Percentiles rank a stretch among this genome's conserved stretches.
Conservation (phyloP, 2,113 vertebrate genomes). For the Columba livia region DNA sequence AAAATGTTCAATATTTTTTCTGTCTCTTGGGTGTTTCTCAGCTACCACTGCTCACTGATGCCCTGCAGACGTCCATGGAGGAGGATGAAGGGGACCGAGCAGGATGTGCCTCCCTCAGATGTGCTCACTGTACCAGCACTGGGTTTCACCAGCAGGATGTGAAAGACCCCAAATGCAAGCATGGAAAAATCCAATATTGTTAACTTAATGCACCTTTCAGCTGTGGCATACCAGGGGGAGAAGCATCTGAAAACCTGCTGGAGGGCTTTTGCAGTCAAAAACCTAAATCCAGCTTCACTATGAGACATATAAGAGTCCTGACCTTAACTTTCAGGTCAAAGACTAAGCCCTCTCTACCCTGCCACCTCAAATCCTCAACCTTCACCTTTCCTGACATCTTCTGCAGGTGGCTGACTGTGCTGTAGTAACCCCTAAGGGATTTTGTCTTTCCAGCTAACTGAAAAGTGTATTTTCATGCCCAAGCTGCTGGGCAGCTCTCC, state of each 20-base stretch:
- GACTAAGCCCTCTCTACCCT: neutral
- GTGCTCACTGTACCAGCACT: neutral
- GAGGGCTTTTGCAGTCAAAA: neutral
- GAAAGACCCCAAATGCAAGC: neutral
- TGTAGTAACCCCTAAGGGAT: neutral
- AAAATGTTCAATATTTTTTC: neutral
- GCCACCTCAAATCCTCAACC: neutral
- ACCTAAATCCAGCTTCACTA: neutral
- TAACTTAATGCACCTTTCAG: neutral
- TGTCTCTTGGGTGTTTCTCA: neutral
- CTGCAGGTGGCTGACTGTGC: neutral
- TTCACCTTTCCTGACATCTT: neutral
- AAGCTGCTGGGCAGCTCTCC: neutral
- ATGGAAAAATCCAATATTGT: fast-evolving
- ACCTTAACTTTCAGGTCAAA: neutral
- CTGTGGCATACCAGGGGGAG: fast-evolving
- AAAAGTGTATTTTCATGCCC: neutral
- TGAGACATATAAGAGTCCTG: neutral
- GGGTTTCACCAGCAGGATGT: neutral
- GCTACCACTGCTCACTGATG: neutral
- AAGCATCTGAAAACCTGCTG: neutral
- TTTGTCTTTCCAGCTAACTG: neutral
- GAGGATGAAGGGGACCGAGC: neutral
- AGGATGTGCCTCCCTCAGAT: neutral
- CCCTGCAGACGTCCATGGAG: neutral